Percentiles rank a stretch among this genome's conserved stretches.
These are phyloP conservation scores for Uloborus diversus DNA, from an alignment of 1,140 invertebrate genomes.

Conservation along the genomic window DNA sequence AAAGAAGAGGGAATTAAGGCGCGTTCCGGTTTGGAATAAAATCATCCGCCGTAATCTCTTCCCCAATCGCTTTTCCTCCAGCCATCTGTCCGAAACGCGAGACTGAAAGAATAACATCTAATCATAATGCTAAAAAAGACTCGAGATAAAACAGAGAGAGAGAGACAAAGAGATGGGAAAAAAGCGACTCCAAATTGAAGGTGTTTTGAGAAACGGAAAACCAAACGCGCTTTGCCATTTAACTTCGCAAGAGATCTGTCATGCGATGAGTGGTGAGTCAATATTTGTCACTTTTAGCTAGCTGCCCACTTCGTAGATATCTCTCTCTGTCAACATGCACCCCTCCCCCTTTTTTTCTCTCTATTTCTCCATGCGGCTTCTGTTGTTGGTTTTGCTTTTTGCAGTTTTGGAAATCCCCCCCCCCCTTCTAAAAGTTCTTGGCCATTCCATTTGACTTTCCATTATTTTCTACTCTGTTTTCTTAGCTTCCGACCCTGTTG, in stretches of 20 bases:
- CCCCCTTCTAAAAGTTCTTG: neutral
- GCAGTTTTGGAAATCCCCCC: constrained; percentile 46
- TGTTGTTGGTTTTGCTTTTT: constrained; percentile 54
- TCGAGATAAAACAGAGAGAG: neutral
- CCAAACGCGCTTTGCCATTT: constrained; percentile 43
- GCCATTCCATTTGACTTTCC: constrained; percentile 11
- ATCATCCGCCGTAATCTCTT: constrained; percentile 27
- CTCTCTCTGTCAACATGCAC: constrained; percentile 37
- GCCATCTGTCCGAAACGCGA: constrained; percentile 54
- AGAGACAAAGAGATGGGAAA: constrained; percentile 6
- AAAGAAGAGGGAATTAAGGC: neutral
- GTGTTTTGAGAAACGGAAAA: constrained; percentile 49
- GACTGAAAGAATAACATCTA: constrained; percentile 56
- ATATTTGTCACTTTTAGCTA: constrained; percentile 55
- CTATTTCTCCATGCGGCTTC: constrained; percentile 48
- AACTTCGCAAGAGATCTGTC: constrained; percentile 51
- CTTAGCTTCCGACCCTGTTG: constrained; percentile 20
- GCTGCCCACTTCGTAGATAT: constrained; percentile 50
- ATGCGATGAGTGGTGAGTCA: constrained; percentile 44
- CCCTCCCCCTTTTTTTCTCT: too few species aligned
- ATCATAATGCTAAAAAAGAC: constrained; percentile 40
- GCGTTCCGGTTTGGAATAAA: neutral
- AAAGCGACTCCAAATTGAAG: constrained; percentile 16
- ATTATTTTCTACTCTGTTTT: constrained; percentile 49
- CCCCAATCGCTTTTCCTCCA: too few species aligned